Percentiles rank a stretch among this genome's conserved stretches.
Conservation (phyloP, 1,140 invertebrate species). For the Achatina immaculata region DNA sequence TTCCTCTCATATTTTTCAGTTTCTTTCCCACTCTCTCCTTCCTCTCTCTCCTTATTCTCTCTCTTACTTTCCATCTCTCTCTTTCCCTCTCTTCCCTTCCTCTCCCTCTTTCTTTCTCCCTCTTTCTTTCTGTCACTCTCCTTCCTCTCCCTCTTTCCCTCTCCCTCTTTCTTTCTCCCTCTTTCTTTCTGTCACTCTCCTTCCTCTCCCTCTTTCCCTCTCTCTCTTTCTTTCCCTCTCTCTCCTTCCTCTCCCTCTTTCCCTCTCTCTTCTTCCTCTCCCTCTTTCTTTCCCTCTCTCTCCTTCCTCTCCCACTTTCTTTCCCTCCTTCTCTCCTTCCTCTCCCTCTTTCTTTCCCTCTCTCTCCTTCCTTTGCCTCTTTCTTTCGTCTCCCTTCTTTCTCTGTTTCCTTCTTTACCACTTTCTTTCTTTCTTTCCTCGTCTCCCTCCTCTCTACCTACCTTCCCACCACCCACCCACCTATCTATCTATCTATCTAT, state of each 20-base stretch:
- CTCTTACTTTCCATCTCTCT: too few species aligned
- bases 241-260: background rate
- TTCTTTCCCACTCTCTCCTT: too few species aligned
- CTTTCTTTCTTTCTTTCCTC: background rate
- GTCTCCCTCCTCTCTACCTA: background rate
- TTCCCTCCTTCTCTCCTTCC: background rate
- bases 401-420: background rate
- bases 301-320: background rate
- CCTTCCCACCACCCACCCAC: background rate
- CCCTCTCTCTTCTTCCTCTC: conserved; percentile 1
- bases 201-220: background rate
- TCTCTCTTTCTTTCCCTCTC: background rate
- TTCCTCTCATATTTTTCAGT: too few species aligned
- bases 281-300: background rate
- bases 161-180: background rate
- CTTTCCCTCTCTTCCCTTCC: too few species aligned
- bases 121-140: background rate
- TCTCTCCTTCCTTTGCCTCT: background rate
- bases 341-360: background rate
- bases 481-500: background rate
- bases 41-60: too few species aligned
- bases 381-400: background rate
- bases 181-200: background rate
- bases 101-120: background rate
- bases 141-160: background rate